phyloP scores from a whole-genome alignment of 2,888 invertebrate species.

The Oligia latruncula region DNA sequence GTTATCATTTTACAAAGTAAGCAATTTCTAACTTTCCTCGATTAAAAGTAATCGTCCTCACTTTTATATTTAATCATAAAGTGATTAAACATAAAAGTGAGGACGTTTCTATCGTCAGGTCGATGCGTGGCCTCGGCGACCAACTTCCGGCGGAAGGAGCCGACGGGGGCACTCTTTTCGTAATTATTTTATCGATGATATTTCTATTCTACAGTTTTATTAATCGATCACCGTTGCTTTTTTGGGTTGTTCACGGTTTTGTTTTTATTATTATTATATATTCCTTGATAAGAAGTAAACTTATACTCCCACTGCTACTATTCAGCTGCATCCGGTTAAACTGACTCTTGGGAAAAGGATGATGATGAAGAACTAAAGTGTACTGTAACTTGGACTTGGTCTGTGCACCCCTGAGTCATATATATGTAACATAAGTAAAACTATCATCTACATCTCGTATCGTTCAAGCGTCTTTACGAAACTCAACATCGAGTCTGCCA shows the following conservation, averaged over 20 bases:
- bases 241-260: background rate
- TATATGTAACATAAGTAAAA: background rate
- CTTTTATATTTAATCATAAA: background rate
- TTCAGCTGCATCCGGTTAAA: background rate
- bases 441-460: too few relatives aligned
- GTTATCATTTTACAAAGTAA: background rate
- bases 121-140: constrained; percentile 38
- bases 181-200: constrained; percentile 46
- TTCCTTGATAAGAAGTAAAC: background rate
- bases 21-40: background rate
- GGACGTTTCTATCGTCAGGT: background rate
- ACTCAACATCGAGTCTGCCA: constrained; percentile 1
- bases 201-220: constrained; percentile 20
- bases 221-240: constrained; percentile 4
- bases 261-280: background rate
- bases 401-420: background rate
- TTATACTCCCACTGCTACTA: background rate
- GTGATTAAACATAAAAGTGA: constrained; percentile 12
- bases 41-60: background rate
- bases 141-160: constrained; percentile 45
- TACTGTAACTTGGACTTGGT: background rate
- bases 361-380: background rate
- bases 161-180: constrained; percentile 28
- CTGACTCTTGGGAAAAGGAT: background rate
- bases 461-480: constrained; percentile 1